Percentiles rank a stretch among this genome's conserved stretches.
Conservation (phyloP, 2,797 vertebrate genomes). For the Bovichtus diacanthus region DNA sequence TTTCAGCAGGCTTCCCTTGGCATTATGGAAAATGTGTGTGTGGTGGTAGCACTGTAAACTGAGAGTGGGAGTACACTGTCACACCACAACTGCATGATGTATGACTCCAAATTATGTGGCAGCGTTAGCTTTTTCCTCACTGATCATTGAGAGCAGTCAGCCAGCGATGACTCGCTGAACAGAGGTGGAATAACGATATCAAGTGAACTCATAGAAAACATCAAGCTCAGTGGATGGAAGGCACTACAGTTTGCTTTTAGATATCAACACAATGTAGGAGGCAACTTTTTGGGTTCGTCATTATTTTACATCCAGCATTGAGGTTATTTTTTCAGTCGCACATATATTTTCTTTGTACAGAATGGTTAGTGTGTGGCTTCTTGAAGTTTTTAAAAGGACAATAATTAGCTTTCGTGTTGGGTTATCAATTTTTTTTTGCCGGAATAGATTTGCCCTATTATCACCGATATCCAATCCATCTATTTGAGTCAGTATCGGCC, state of each 20-base stretch:
- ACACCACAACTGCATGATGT: conserved; percentile 54
- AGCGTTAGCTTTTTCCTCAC: conserved; percentile 51
- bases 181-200: conserved; percentile 51
- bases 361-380: background rate
- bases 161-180: conserved; percentile 49
- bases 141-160: conserved; percentile 56
- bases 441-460: too few species aligned
- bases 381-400: background rate
- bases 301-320: background rate
- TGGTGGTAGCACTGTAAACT: conserved; percentile 39
- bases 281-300: background rate
- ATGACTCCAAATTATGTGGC: conserved; percentile 59
- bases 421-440: background rate
- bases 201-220: conserved; percentile 35
- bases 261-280: conserved; percentile 10
- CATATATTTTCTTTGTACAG: background rate
- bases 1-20: conserved; percentile 46
- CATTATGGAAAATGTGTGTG: conserved; percentile 20
- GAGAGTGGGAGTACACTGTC: conserved; percentile 67
- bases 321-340: background rate
- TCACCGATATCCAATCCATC: too few species aligned
- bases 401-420: background rate
- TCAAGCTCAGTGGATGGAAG: conserved; percentile 16
- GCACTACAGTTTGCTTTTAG: conserved; percentile 22
- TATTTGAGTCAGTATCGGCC: too few species aligned